Evolutionary conservation across 2,113 vertebrate species (phyloP), one percentile per base, ranked within the genome.

Genomic region (Piprites chloris): DNA sequence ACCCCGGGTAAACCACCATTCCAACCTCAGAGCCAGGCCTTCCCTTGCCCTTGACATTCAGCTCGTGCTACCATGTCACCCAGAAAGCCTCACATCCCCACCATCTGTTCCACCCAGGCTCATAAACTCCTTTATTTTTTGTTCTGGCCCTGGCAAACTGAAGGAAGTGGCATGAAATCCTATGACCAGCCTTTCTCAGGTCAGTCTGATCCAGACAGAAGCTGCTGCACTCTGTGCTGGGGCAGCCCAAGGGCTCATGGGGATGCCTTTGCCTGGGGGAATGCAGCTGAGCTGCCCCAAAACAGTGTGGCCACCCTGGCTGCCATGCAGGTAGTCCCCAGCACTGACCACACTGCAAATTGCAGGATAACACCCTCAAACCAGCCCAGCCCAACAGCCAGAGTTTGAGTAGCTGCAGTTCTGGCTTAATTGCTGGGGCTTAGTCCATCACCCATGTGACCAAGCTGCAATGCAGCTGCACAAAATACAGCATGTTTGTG

Each of bases 21-120:
- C 24, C 56, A 63, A 12, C 33, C 41, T 84, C 0, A 0, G 17
- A 78, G 20, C 14, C 56, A 83, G 63, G 30, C 8, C 21, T 41
- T 93, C 32, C 49, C 28, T 62, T 73, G 66, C 32, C 50, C 41
- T 85, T 65, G 58, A 32, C 47, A 7, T 24, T 4, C 9, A 39
- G 24, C 5, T 0, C 0, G 1, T 47, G 7, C 17, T 62, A 24
- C 69, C 47, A 11, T 9, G 2, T 53, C 50, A 52, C 50, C 22
- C 78, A 78, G 63, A 71, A 73, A 71, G 14, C 30, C 32, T 63
- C 68, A 22, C 30, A 58, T 41, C 26, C 41, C 35, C 4, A 0
- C 9, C 44, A 52, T 8, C 62, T 28, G 0, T 41, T 52, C 49
- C 69, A 78, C 22, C 18, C 16, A 12, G 39, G 15, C 37, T 85